These are phyloP conservation scores for Melanostoma mellinum DNA, from an alignment of 2,888 invertebrate species.

Conservation along the genomic window DNA sequence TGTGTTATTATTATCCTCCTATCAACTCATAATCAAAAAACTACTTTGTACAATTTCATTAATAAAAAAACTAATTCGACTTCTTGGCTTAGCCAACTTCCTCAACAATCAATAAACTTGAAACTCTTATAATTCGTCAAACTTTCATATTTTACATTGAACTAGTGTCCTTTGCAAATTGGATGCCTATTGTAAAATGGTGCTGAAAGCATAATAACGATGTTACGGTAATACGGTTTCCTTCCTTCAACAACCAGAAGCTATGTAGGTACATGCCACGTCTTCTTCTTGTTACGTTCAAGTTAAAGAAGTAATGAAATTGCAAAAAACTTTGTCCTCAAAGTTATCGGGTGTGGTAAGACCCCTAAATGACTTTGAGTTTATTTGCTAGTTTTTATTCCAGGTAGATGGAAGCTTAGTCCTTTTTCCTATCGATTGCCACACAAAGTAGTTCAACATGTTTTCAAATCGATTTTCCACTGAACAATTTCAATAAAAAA, in stretches of 20 bases:
- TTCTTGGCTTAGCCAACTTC: no score
- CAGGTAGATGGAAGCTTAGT: slow-evolving; percentile 36
- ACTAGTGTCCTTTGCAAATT: slow-evolving; percentile 24
- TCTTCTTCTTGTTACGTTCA: slow-evolving; percentile 20
- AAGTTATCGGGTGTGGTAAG: not conserved
- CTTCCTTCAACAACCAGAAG: slow-evolving; percentile 11
- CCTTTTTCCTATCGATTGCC: slow-evolving; percentile 13
- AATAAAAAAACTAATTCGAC: no score
- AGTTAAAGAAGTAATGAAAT: slow-evolving; percentile 54
- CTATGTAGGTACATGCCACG: no score
- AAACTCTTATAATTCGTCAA: slow-evolving; percentile 17
- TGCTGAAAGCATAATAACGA: slow-evolving; percentile 38
- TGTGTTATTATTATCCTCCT: no score
- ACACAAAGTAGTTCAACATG: not conserved
- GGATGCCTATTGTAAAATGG: slow-evolving; percentile 16
- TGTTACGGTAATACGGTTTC: slow-evolving; percentile 22
- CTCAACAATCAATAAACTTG: not conserved
- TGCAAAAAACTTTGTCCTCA: slow-evolving; percentile 61
- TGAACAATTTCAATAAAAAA: slow-evolving; percentile 49
- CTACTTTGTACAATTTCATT: no score
- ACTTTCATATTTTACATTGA: slow-evolving; percentile 38
- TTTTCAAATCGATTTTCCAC: slow-evolving; percentile 26
- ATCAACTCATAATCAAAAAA: no score
- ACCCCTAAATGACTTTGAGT: slow-evolving; percentile 31
- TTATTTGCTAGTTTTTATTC: slow-evolving; percentile 14